A percentile compares a stretch with the other conserved stretches of the same genome.
These are phyloP conservation scores for Sarcoramphus papa DNA, from an alignment of 2,797 vertebrate species.

Conservation along the genomic window DNA sequence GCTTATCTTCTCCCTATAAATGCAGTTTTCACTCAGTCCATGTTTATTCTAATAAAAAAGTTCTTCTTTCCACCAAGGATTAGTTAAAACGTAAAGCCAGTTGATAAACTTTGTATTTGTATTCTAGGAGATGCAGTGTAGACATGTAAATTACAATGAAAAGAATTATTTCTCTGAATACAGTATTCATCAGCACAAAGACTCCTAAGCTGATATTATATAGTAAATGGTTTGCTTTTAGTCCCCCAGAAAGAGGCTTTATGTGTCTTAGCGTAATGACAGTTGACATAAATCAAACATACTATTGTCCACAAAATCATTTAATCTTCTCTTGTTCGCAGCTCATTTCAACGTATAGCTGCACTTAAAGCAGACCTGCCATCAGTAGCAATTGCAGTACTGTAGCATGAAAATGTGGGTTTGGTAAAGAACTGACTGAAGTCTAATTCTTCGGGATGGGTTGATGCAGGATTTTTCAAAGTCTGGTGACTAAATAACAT, in stretches of 20 bases:
- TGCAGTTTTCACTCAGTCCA: not conserved
- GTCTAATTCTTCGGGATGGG: not conserved
- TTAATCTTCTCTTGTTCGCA: not conserved
- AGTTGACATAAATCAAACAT: slow-evolving; percentile 44
- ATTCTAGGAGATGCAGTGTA: not conserved
- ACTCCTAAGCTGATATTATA: slow-evolving; percentile 30
- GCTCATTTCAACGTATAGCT: slow-evolving; percentile 2
- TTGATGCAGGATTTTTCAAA: not conserved
- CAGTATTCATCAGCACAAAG: slow-evolving; percentile 36
- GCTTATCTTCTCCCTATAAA: not conserved
- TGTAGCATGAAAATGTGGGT: not conserved
- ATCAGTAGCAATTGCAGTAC: slow-evolving; percentile 19
- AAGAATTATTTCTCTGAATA: not conserved
- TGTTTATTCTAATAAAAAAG: not conserved
- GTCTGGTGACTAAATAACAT: not conserved
- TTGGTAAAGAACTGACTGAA: slow-evolving; percentile 13
- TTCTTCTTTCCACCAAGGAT: not conserved
- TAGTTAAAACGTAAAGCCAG: not conserved
- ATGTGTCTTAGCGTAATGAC: slow-evolving; percentile 27
- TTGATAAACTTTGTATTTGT: slow-evolving; percentile 8
- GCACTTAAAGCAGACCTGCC: slow-evolving; percentile 32
- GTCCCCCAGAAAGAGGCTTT: slow-evolving; percentile 30
- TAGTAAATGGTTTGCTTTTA: slow-evolving; percentile 50
- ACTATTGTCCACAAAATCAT: slow-evolving; percentile 19
- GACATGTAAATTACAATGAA: not conserved